Conservation (phyloP, 2,888 invertebrate species). For the Tiliacea aurago region DNA sequence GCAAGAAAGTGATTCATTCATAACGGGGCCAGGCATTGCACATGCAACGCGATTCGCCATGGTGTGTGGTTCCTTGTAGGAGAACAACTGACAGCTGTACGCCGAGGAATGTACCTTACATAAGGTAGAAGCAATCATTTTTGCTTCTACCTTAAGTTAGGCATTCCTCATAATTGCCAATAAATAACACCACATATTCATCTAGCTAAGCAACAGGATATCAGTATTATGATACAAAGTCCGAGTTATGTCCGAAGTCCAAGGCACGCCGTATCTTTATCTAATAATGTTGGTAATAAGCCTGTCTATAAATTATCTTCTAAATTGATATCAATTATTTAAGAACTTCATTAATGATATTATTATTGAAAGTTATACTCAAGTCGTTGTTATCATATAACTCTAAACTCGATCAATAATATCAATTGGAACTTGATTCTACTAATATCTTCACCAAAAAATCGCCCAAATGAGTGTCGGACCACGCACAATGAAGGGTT, state of each 20-base stretch:
- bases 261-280: constrained; percentile 6
- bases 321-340: constrained; percentile 11
- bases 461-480: too few relatives aligned
- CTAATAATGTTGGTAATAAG: constrained; percentile 2
- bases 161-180: too few relatives aligned
- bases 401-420: neutral
- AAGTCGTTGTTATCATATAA: neutral
- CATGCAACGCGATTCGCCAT: constrained; percentile 42
- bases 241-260: constrained; percentile 17
- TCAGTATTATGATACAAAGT: constrained; percentile 4
- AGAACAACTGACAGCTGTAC: constrained; percentile 24
- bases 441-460: neutral
- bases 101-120: constrained; percentile 15
- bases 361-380: constrained; percentile 1
- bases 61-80: constrained; percentile 34
- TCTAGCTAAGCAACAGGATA: constrained; percentile 17
- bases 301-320: constrained; percentile 11
- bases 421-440: neutral
- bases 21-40: constrained; percentile 47
- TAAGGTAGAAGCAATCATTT: constrained; percentile 2
- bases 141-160: too few relatives aligned
- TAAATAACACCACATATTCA: neutral
- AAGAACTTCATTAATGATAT: neutral
- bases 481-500: too few relatives aligned
- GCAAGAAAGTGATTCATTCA: constrained; percentile 57